These are phyloP conservation scores for Zeus faber DNA, from an alignment of 2,113 vertebrate genomes.

Conservation along the genomic window DNA sequence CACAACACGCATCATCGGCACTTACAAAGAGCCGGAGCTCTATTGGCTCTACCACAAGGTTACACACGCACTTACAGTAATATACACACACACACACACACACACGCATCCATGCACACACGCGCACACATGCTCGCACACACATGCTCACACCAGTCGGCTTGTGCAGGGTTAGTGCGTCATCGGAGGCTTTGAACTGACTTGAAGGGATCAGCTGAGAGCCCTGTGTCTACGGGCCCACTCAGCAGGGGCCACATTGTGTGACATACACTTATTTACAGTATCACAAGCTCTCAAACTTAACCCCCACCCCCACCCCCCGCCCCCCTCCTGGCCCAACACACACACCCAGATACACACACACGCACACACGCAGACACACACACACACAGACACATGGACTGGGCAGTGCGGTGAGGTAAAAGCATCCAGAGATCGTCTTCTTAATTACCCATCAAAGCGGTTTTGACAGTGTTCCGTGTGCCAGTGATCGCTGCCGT, in stretches of 20 bases:
- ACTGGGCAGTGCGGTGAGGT: too few relatives aligned
- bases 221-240: constrained; percentile 17
- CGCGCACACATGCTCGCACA: neutral
- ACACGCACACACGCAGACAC: neutral
- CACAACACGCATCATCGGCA: constrained; percentile 46
- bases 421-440: too few relatives aligned
- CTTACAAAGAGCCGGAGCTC: constrained; percentile 35
- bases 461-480: too few relatives aligned
- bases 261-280: constrained; percentile 23
- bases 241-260: constrained; percentile 20
- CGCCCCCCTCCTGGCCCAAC: neutral
- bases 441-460: too few relatives aligned
- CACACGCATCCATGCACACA: constrained; percentile 5
- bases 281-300: constrained; percentile 17
- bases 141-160: constrained; percentile 7
- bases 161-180: constrained; percentile 11
- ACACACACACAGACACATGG: too few relatives aligned
- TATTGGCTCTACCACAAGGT: neutral
- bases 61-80: constrained; percentile 11
- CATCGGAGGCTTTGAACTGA: neutral
- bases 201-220: constrained; percentile 32
- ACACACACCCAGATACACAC: too few relatives aligned
- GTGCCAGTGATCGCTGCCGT: too few relatives aligned
- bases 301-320: constrained; percentile 12
- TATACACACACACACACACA: constrained; percentile 2